phyloP scores from a whole-genome alignment of 2,113 vertebrate genomes.

The Larimichthys crocea region DNA sequence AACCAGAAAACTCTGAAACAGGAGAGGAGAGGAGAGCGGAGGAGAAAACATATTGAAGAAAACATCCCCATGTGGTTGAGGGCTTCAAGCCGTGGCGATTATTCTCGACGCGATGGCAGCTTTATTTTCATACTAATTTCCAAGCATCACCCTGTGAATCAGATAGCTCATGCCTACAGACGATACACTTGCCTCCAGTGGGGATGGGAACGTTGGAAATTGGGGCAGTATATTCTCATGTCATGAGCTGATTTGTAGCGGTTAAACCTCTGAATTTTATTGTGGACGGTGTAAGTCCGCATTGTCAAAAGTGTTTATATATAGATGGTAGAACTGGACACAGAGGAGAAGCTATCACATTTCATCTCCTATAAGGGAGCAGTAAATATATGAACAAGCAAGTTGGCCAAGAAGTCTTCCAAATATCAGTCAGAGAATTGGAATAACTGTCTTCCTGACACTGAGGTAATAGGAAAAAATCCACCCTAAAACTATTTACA shows the following conservation, averaged over 20 bases:
- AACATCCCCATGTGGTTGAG: conserved; percentile 51
- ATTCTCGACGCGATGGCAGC: conserved; percentile 58
- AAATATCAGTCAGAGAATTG: conserved; percentile 25
- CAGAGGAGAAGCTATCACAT: conserved; percentile 22
- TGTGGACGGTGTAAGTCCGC: conserved; percentile 5
- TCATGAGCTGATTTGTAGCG: conserved; percentile 35
- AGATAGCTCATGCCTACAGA: conserved; percentile 35
- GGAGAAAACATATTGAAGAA: conserved; percentile 44
- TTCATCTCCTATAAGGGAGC: conserved; percentile 13
- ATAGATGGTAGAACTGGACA: conserved; percentile 7
- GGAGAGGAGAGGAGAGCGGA: conserved; percentile 26
- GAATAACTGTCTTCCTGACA: conserved; percentile 3
- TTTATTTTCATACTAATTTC: conserved; percentile 69
- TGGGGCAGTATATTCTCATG: conserved; percentile 30
- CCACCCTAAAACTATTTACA: not conserved
- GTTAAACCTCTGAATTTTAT: conserved; percentile 33
- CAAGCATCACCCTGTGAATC: conserved; percentile 56
- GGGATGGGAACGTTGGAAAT: conserved; percentile 14
- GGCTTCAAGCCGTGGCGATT: conserved; percentile 53
- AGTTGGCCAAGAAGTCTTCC: conserved; percentile 14
- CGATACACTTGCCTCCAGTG: conserved; percentile 32
- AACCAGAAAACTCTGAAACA: conserved; percentile 47
- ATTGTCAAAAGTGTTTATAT: conserved; percentile 38
- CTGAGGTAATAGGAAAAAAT: conserved; percentile 2
- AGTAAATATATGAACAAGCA: conserved; percentile 13